These are phyloP conservation scores for Epistrophe grossulariae DNA, from an alignment of 2,888 invertebrate genomes.

Conservation along the genomic window DNA sequence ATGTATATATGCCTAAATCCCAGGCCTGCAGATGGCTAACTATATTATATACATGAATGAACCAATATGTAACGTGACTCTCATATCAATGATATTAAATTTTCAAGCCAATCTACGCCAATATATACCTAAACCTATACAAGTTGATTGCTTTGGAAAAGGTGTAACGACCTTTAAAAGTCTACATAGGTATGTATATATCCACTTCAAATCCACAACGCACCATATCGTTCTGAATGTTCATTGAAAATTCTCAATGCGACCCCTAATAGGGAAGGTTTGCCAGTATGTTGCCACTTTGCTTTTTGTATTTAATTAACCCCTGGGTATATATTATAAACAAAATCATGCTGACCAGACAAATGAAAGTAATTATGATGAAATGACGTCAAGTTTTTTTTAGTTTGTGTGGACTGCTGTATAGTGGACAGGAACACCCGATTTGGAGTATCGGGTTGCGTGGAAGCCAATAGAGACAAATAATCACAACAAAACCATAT, in stretches of 20 bases:
- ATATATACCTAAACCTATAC: conserved; percentile 8
- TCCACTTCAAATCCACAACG: conserved; percentile 3
- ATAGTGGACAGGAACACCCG: background rate
- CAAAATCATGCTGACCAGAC: conserved; percentile 59
- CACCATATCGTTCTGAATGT: background rate
- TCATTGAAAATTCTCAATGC: conserved; percentile 19
- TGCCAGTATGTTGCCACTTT: background rate
- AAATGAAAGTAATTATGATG: conserved; percentile 43
- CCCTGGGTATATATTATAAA: conserved; percentile 18
- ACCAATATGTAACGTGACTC: conserved; percentile 50
- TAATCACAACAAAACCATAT: conserved; percentile 4
- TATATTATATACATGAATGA: background rate
- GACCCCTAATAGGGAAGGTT: conserved; percentile 42
- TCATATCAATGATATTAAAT: conserved; percentile 32
- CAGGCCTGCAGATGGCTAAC: conserved; percentile 5
- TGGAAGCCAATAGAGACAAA: conserved; percentile 2
- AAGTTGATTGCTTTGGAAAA: background rate
- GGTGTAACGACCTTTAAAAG: conserved; percentile 52
- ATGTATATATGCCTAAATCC: background rate
- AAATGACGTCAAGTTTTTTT: conserved; percentile 27
- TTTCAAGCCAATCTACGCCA: conserved; percentile 49
- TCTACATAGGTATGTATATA: background rate
- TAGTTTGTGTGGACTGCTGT: background rate
- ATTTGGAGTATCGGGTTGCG: conserved; percentile 13
- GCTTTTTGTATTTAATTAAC: conserved; percentile 42